Percentiles rank a stretch among this genome's conserved stretches.
Conservation (phyloP, 1,140 invertebrate species). For the Pectinophora gossypiella region DNA sequence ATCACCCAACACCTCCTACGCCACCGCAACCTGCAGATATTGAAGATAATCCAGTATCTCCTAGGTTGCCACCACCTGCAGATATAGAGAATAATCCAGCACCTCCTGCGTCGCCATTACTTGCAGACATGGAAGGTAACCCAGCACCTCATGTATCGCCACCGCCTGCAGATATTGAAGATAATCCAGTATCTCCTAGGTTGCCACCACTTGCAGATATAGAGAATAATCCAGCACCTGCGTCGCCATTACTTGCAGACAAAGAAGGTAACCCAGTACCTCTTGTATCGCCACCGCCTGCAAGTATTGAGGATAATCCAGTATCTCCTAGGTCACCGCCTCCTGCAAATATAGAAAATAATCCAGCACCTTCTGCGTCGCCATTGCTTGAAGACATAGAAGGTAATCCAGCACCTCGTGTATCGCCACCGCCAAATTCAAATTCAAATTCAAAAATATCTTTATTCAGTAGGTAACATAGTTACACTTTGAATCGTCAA, state of each 20-base stretch:
- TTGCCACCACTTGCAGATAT: not conserved
- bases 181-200: not conserved
- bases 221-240: too few relatives aligned
- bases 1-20: too few relatives aligned
- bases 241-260: too few relatives aligned
- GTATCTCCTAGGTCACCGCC: not conserved
- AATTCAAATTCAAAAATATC: too few relatives aligned
- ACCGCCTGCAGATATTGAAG: not conserved
- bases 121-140: not conserved
- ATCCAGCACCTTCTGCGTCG: too few relatives aligned
- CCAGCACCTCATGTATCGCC: not conserved
- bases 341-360: too few relatives aligned
- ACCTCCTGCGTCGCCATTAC: not conserved
- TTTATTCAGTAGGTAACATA: too few relatives aligned
- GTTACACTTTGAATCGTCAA: too few relatives aligned
- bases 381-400: not conserved
- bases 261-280: not conserved
- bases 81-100: not conserved
- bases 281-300: not conserved
- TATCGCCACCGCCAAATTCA: not conserved
- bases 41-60: not conserved
- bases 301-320: not conserved
- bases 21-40: too few relatives aligned
- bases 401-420: not conserved
- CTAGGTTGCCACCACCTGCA: not conserved